Conservation (phyloP, 2,888 invertebrate species). For the Antheraea assamensis region DNA sequence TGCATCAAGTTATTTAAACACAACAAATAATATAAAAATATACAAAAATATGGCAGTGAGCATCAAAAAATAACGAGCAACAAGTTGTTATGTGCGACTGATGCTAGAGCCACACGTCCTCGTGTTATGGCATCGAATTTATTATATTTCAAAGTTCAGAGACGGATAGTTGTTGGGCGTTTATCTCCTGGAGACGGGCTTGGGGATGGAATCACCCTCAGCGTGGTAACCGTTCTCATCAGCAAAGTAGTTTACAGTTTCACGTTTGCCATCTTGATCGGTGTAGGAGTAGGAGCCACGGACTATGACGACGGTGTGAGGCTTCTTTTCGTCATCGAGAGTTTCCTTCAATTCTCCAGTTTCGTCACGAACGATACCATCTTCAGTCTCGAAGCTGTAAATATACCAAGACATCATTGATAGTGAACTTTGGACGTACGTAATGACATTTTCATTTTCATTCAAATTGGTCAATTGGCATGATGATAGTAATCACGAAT, state of each 20-base stretch:
- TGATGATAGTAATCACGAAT: too few species aligned
- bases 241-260: constrained; percentile 79
- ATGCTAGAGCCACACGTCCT: constrained; percentile 24
- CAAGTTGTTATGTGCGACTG: constrained; percentile 25
- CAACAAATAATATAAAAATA: constrained; percentile 54
- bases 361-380: constrained; percentile 76
- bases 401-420: background rate
- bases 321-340: constrained; percentile 82
- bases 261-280: constrained; percentile 79
- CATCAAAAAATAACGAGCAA: constrained; percentile 43
- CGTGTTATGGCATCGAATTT: constrained; percentile 16
- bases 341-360: constrained; percentile 68
- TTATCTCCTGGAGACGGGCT: constrained; percentile 59
- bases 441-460: background rate
- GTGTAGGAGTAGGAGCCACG: constrained; percentile 83
- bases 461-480: too few species aligned
- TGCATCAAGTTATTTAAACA: constrained; percentile 43
- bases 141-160: constrained; percentile 10
- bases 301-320: constrained; percentile 78
- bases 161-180: background rate
- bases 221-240: constrained; percentile 86
- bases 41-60: constrained; percentile 65
- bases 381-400: constrained; percentile 26
- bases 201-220: constrained; percentile 84
- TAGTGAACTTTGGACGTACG: background rate